These are phyloP conservation scores for Brachionus plicatilis DNA, from an alignment of 1,140 invertebrate species.

Conservation along the genomic window DNA sequence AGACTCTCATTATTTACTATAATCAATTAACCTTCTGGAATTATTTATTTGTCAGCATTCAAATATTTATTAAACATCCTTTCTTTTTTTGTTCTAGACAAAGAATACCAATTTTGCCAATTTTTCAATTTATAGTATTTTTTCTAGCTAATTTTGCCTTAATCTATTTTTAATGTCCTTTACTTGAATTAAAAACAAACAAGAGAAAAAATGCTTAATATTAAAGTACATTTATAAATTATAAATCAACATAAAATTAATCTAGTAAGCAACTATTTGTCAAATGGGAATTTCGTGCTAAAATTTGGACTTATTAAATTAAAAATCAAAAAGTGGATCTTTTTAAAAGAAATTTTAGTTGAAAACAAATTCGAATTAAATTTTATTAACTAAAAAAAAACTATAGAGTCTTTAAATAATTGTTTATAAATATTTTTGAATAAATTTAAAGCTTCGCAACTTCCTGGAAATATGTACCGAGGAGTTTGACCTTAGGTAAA, in stretches of 20 bases:
- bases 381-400: no score
- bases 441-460: slow-evolving; percentile 31
- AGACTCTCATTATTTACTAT: no score
- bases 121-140: background rate
- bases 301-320: background rate
- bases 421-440: background rate
- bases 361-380: no score
- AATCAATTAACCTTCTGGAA: no score
- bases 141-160: background rate
- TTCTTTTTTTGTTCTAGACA: no score
- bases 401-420: no score
- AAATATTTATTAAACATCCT: no score
- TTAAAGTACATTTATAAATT: background rate
- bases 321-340: background rate
- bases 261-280: background rate
- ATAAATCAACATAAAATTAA: background rate
- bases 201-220: background rate
- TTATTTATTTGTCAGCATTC: no score
- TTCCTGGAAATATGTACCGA: slow-evolving; percentile 38
- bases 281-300: background rate
- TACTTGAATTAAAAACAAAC: background rate
- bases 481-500: background rate
- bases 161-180: background rate
- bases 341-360: background rate
- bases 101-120: no score